Evolutionary conservation across 2,888 invertebrate species (phyloP).

Genomic region (Athetis lepigone): DNA sequence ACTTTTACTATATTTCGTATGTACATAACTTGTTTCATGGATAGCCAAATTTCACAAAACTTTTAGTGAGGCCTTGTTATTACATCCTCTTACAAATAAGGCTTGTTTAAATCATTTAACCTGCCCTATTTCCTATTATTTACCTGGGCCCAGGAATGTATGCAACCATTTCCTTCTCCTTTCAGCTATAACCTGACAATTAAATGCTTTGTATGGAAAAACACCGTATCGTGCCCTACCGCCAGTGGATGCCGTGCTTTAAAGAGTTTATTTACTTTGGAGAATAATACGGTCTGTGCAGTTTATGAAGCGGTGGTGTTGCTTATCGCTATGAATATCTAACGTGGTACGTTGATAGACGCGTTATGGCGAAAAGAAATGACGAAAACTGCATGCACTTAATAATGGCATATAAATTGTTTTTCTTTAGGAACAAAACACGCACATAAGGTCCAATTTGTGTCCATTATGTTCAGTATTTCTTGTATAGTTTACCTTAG

Average conservation of each 20-base stretch:
- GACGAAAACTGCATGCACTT: conserved; percentile 23
- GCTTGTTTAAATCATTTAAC: too few relatives aligned
- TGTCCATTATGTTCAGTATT: too few relatives aligned
- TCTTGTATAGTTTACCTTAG: too few relatives aligned
- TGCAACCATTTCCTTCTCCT: too few relatives aligned
- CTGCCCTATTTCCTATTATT: too few relatives aligned
- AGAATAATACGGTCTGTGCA: conserved; percentile 45
- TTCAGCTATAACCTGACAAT: background rate
- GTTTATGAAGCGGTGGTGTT: conserved; percentile 37
- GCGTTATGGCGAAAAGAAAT: conserved; percentile 10
- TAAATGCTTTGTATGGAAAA: background rate
- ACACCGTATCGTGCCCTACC: background rate
- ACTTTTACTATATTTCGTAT: too few relatives aligned
- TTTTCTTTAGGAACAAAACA: background rate
- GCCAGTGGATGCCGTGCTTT: conserved; percentile 11
- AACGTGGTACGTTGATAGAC: conserved; percentile 9
- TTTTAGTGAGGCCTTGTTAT: too few relatives aligned
- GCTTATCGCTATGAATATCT: conserved; percentile 34
- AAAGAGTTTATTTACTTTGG: conserved; percentile 63
- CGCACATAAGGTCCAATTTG: too few relatives aligned
- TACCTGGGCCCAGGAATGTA: too few relatives aligned
- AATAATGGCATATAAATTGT: background rate
- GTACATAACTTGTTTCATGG: too few relatives aligned
- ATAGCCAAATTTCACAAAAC: too few relatives aligned
- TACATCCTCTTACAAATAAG: too few relatives aligned